Base-by-base conservation (phyloP, 2,113 vertebrate genomes). In the Struthio camelus region DNA sequence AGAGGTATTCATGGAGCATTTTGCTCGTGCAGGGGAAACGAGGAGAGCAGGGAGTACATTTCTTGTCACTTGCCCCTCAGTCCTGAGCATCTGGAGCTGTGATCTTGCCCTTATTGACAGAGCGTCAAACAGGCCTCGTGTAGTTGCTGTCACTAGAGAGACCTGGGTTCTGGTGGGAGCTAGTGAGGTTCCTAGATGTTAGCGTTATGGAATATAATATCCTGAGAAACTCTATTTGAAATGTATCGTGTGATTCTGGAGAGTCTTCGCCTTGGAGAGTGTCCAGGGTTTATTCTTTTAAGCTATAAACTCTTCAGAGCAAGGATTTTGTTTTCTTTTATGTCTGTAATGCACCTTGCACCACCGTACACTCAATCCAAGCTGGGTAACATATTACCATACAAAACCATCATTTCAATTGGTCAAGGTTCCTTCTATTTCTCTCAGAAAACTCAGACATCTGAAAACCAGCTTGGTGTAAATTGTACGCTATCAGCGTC, bases 371-470 rank as follows among this genome's bases (percentile, higher is more conserved):
- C 73, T 85, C 78, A 58, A 66, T 44, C 73, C 70, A 46, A 95
- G 80, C 66, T 53, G 82, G 65, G 44, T 62, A 80, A 87, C 91
- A 82, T 80, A 95, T 96, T 94, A 91, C 62, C 84, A 91, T 91
- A 87, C 79, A 79, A 97, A 95, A 96, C 85, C 75, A 83, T 87
- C 30, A 83, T 94, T 96, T 97, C 76, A 89, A 85, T 82, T 62
- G 80, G 58, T 91, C 94, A 92, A 77, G 54, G 34, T 54, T 95
- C 53, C 46, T 70, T 76, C 91, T 77, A 54, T 64, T 79, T 67
- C 19, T 34, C 50, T 75, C 20, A 4, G 94, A 80, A 77, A 78
- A 83, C 40, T 89, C 80, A 62, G 85, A 6, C 5, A 7, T 51
- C 25, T 79, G 73, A 85, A 81, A 87, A 77, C 34, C 53, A 77